A percentile compares a stretch with the other conserved stretches of the same genome.
phyloP scores from a whole-genome alignment of 1,140 invertebrate genomes.

The Ceratina japonica region DNA sequence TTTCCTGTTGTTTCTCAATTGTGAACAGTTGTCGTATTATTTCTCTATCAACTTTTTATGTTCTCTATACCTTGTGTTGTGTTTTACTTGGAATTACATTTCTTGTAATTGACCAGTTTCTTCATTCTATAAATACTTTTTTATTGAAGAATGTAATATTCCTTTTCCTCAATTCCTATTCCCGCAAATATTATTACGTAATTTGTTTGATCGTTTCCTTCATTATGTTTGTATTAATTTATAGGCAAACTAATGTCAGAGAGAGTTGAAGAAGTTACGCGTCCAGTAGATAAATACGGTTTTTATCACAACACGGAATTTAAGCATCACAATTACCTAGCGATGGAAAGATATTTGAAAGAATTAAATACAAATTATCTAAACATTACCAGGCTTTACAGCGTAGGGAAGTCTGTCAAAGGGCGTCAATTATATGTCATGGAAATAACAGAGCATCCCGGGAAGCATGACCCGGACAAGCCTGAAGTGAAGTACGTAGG shows the following conservation, averaged over 20 bases:
- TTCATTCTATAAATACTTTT: conserved; percentile 26
- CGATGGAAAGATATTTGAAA: conserved; percentile 85
- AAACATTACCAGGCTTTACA: conserved; percentile 90
- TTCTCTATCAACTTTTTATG: conserved; percentile 58
- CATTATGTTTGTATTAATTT: conserved; percentile 47
- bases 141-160: neutral
- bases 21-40: conserved; percentile 30
- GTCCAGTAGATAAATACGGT: conserved; percentile 80
- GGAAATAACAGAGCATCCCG: conserved; percentile 92
- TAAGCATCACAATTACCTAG: conserved; percentile 88
- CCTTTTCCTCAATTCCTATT: conserved; percentile 6
- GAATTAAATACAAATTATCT: conserved; percentile 86
- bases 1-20: conserved; percentile 23
- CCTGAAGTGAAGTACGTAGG: conserved; percentile 96
- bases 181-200: neutral
- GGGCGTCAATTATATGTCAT: conserved; percentile 92
- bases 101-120: conserved; percentile 14
- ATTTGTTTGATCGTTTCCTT: conserved; percentile 5
- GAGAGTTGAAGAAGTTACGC: conserved; percentile 73
- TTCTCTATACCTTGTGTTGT: conserved; percentile 76
- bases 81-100: neutral
- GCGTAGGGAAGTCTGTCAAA: conserved; percentile 92
- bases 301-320: conserved; percentile 82
- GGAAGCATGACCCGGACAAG: conserved; percentile 89
- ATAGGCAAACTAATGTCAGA: conserved; percentile 71